Percentiles rank a stretch among this genome's conserved stretches.
phyloP scores from a whole-genome alignment of 2,113 vertebrate species.

The Sminthopsis crassicaudata region DNA sequence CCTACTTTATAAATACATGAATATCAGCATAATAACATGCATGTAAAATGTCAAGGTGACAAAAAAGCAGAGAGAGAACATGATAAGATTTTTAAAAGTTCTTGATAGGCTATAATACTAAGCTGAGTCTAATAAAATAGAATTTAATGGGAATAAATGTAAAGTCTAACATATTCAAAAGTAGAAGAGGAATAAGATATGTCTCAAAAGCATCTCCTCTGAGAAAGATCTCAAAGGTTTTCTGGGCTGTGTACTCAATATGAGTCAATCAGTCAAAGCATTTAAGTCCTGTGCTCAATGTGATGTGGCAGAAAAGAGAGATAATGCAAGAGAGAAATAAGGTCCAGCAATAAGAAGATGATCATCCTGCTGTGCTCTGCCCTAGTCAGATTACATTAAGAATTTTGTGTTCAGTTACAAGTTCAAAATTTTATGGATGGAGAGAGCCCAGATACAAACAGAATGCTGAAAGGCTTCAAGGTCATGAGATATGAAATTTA shows the following conservation, averaged over 20 bases:
- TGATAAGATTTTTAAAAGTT: not conserved
- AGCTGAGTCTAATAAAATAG: not conserved
- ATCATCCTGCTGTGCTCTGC: not conserved
- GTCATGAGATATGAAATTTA: not conserved
- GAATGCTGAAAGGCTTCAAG: not conserved
- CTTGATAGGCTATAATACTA: not conserved
- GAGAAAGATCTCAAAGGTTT: not conserved
- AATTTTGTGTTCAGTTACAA: not conserved
- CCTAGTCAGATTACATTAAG: not conserved
- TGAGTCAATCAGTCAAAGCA: not conserved
- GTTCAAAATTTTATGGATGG: not conserved
- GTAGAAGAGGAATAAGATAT: not conserved
- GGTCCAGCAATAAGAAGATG: not conserved
- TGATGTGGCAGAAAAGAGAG: not conserved
- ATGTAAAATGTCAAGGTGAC: not conserved
- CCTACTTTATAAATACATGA: not conserved
- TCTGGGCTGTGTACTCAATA: not conserved
- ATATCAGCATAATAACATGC: not conserved
- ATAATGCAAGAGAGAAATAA: not conserved
- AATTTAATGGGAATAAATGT: not conserved
- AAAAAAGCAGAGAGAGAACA: not conserved
- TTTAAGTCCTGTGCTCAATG: not conserved
- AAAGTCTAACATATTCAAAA: not conserved
- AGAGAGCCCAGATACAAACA: not conserved
- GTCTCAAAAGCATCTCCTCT: not conserved